Base-by-base conservation (phyloP, 1,140 invertebrate species). In the Sinonovacula constricta region DNA sequence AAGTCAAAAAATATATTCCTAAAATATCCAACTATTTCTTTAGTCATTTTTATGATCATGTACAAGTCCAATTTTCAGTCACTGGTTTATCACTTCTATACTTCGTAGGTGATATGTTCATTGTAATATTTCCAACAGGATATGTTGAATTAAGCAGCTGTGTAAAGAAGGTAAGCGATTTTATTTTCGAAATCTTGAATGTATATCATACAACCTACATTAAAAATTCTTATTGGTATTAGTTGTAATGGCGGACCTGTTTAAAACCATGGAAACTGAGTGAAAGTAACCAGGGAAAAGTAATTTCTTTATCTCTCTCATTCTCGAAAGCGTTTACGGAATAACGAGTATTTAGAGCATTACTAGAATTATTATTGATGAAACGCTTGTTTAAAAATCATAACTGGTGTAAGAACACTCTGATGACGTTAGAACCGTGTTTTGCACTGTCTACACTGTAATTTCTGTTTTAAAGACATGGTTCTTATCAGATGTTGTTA, bases 31-130 rank as follows among this genome's bases (percentile, higher is more conserved):
- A 70, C 77, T 22, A 60, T 79, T 33, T 69, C 67, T 34, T 36
- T 12, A 45, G 74, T 72, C 28, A 56, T 51, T 72, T 74, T 72
- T 60, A 74, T 59, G 60, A 79, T 45, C 60, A 76, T 75, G 26
- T 53, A 75, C 3, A 39, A 75, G 33, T 63, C n/a, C 54, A 22
- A 30, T 34, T 34, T 22, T 31, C 56, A 62, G 65, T 69, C 5
- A 78, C 28, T 26, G 49, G 31, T 1, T 56, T 26, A 62, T 54
- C 24, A 10, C 14, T 33, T 24, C 4, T 24, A 31, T 22, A 33
- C 57, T n/a, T 60, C 22, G 4, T 10, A 14, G 34, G 57, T 7
- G 15, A 24, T 34, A 79, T 71, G 54, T 54, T 71, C 68, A 79
- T 79, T 31, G 65, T 24, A 49, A 79, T 71, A 33, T 66, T 71